Percentiles rank a stretch among this genome's conserved stretches.
Evolutionary conservation across 2,888 invertebrate species (phyloP).

Genomic region (Oxycera nigricornis): DNA sequence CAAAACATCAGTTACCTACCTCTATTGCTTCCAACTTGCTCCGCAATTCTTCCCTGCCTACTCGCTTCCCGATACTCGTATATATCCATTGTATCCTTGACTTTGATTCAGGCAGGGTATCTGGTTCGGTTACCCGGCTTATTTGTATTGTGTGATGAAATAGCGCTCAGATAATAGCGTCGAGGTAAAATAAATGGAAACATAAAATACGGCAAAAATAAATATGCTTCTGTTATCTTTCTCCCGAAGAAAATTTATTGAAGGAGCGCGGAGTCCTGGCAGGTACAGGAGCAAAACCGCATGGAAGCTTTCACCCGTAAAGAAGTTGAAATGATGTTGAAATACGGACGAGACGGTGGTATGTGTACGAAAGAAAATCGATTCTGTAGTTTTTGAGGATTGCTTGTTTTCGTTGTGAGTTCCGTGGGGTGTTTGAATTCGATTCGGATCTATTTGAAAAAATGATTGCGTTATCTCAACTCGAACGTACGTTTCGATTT

Average conservation of each 20-base stretch:
- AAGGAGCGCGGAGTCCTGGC: not conserved
- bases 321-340: conserved; percentile 9
- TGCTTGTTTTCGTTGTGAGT: not conserved
- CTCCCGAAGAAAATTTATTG: not conserved
- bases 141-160: conserved; percentile 4
- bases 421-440: not conserved
- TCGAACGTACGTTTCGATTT: too few relatives aligned
- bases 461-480: not conserved
- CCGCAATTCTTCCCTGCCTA: not conserved
- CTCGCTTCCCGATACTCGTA: not conserved
- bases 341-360: conserved; percentile 3
- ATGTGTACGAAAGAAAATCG: conserved; percentile 30
- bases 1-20: conserved; percentile 2
- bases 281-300: not conserved
- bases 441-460: not conserved
- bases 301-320: not conserved
- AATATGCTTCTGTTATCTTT: not conserved
- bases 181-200: not conserved
- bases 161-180: not conserved
- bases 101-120: not conserved
- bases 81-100: not conserved
- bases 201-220: conserved; percentile 6
- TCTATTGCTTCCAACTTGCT: not conserved
- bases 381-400: not conserved
- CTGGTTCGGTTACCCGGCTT: conserved; percentile 5